These are phyloP conservation scores for Eilema sororculum DNA, from an alignment of 2,888 invertebrate species.

Conservation along the genomic window DNA sequence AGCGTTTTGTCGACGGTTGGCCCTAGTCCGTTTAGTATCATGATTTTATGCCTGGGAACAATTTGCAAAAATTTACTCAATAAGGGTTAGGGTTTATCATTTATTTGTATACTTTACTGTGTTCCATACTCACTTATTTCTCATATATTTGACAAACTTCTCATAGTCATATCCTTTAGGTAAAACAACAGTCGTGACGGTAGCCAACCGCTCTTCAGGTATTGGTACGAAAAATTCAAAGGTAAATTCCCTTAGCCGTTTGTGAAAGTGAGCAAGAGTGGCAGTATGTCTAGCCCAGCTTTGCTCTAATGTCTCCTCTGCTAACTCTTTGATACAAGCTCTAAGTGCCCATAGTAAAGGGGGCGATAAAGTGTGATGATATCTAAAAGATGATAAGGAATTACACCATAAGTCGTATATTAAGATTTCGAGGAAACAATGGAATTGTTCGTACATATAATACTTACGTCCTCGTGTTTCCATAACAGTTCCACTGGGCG, in stretches of 20 bases:
- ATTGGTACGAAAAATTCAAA: slow-evolving; percentile 90
- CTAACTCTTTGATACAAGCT: slow-evolving; percentile 91
- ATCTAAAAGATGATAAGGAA: slow-evolving; percentile 74
- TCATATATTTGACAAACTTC: slow-evolving; percentile 68
- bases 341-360: slow-evolving; percentile 93
- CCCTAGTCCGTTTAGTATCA: slow-evolving; percentile 94
- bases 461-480: slow-evolving; percentile 73
- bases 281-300: slow-evolving; percentile 91
- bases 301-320: slow-evolving; percentile 90
- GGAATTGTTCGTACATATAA: not conserved
- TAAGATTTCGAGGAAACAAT: not conserved
- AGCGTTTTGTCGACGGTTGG: slow-evolving; percentile 93
- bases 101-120: not conserved
- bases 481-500: slow-evolving; percentile 80
- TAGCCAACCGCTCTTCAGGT: slow-evolving; percentile 82
- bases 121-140: slow-evolving; percentile 69
- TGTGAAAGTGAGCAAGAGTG: slow-evolving; percentile 89
- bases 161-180: slow-evolving; percentile 72
- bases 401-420: not conserved
- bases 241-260: slow-evolving; percentile 89
- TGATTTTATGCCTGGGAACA: slow-evolving; percentile 83
- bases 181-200: slow-evolving; percentile 74
- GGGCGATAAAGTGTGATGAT: slow-evolving; percentile 96
- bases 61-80: too few species aligned
- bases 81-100: not conserved